These are phyloP conservation scores for Idaea dimidiata DNA, from an alignment of 2,888 invertebrate species.

Conservation along the genomic window DNA sequence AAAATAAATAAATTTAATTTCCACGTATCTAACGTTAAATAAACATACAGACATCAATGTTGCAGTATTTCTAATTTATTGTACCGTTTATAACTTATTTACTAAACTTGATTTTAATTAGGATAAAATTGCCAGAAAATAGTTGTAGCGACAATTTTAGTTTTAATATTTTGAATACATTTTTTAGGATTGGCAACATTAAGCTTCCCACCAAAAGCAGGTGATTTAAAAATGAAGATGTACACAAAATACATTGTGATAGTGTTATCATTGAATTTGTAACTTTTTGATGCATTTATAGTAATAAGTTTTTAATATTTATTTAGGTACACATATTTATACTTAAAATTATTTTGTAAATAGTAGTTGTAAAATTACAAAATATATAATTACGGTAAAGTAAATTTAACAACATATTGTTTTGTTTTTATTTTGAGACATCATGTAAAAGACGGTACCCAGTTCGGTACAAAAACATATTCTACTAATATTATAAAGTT, in stretches of 20 bases:
- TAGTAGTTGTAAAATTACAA: conserved; percentile 71
- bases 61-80: conserved; percentile 26
- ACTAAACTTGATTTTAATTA: conserved; percentile 27
- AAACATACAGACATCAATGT: conserved; percentile 15
- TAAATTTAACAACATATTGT: conserved; percentile 48
- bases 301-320: conserved; percentile 53
- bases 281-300: conserved; percentile 71
- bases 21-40: neutral
- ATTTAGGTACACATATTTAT: conserved; percentile 68
- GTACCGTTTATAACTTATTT: conserved; percentile 24
- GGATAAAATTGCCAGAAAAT: conserved; percentile 53
- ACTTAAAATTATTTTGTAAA: conserved; percentile 68
- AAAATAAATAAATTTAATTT: neutral
- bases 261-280: conserved; percentile 60
- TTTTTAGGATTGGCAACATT: conserved; percentile 30
- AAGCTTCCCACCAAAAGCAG: conserved; percentile 53
- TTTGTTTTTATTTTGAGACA: conserved; percentile 24
- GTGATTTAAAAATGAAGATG: conserved; percentile 41
- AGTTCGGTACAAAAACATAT: neutral
- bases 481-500: conserved; percentile 4
- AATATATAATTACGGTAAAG: conserved; percentile 72
- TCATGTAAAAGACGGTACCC: neutral
- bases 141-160: conserved; percentile 54
- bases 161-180: conserved; percentile 35
- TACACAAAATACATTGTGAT: conserved; percentile 75